These are phyloP conservation scores for Drosophila atripex DNA, from an alignment of 2,888 invertebrate species.

Conservation along the genomic window DNA sequence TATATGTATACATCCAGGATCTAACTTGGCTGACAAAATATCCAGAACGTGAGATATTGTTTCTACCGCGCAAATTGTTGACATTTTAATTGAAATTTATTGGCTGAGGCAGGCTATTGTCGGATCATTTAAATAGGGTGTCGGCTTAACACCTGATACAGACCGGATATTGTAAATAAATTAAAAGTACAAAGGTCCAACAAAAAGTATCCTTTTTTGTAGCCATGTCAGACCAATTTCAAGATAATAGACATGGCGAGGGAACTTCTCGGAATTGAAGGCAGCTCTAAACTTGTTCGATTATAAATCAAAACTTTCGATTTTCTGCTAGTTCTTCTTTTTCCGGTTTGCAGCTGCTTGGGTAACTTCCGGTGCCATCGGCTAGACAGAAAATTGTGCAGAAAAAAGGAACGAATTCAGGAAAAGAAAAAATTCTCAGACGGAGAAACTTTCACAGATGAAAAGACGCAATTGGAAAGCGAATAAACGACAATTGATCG, in stretches of 20 bases:
- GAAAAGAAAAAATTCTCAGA: conserved; percentile 40
- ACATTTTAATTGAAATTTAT: conserved; percentile 66
- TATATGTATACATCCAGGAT: not conserved
- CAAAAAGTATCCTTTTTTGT: conserved; percentile 6
- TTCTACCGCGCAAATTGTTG: conserved; percentile 31
- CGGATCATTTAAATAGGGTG: conserved; percentile 6
- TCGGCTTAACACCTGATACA: conserved; percentile 21
- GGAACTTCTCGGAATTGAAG: conserved; percentile 33
- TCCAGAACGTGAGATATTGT: conserved; percentile 18
- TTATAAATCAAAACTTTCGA: conserved; percentile 72
- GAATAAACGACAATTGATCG: conserved; percentile 62
- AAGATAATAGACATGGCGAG: conserved; percentile 12
- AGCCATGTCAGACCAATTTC: conserved; percentile 24
- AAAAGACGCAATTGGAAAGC: conserved; percentile 54
- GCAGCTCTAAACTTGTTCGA: conserved; percentile 62
- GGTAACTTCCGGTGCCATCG: conserved; percentile 58
- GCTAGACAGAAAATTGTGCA: conserved; percentile 56
- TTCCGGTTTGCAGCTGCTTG: conserved; percentile 26
- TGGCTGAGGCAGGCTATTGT: conserved; percentile 21
- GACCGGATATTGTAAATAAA: conserved; percentile 37
- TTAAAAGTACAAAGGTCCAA: conserved; percentile 21
- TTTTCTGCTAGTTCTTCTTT: conserved; percentile 53
- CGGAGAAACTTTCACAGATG: conserved; percentile 40
- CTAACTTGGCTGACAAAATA: conserved; percentile 5
- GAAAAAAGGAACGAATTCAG: conserved; percentile 12